phyloP scores from a whole-genome alignment of 2,888 invertebrate species.

The Ochropacha duplaris region DNA sequence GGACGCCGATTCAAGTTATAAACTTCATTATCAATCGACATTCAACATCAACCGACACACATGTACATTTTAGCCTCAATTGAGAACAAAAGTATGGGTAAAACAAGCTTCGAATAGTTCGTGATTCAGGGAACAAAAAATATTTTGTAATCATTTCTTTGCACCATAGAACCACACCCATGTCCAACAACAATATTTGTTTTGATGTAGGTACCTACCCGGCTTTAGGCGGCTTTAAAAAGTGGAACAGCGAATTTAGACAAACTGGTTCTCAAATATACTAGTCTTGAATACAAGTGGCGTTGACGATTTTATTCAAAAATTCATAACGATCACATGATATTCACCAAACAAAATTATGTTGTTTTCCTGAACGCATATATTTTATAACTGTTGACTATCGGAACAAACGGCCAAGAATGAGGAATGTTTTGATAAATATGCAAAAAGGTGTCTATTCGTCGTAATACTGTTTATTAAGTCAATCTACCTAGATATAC shows the following conservation, averaged over 20 bases:
- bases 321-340: too few relatives aligned
- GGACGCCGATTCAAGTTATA: constrained; percentile 21
- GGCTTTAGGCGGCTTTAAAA: constrained; percentile 1
- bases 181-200: constrained; percentile 19
- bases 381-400: too few relatives aligned
- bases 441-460: too few relatives aligned
- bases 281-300: too few relatives aligned
- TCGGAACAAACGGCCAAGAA: too few relatives aligned
- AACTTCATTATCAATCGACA: constrained; percentile 14
- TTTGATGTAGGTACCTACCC: too few relatives aligned
- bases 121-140: constrained; percentile 35
- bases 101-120: constrained; percentile 44
- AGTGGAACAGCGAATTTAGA: constrained; percentile 1
- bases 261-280: neutral
- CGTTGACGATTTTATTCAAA: too few relatives aligned
- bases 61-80: constrained; percentile 33
- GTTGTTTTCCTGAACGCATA: too few relatives aligned
- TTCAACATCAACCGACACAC: constrained; percentile 8
- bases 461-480: too few relatives aligned
- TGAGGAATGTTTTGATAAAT: too few relatives aligned
- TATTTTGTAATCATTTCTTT: constrained; percentile 23
- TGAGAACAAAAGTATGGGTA: constrained; percentile 29
- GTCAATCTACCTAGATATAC: too few relatives aligned
- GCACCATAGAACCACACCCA: constrained; percentile 12
- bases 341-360: too few relatives aligned